phyloP scores from a whole-genome alignment of 2,888 invertebrate genomes.

The Norana najaformis region DNA sequence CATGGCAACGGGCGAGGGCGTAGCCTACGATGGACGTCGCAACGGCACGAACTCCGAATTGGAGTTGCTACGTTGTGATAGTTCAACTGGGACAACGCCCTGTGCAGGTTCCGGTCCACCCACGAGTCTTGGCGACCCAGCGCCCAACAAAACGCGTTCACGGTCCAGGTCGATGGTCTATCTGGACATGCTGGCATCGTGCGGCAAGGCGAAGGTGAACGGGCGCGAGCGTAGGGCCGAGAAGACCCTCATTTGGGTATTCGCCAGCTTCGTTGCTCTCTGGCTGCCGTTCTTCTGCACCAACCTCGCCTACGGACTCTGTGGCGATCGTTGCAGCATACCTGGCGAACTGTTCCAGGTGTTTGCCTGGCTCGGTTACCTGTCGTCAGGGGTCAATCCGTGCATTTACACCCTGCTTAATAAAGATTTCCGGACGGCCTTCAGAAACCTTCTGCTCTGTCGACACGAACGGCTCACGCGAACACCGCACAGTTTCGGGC shows the following conservation, averaged over 20 bases:
- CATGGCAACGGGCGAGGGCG: constrained; percentile 9
- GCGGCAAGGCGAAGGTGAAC: constrained; percentile 39
- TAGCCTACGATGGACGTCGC: not conserved
- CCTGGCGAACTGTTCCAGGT: constrained; percentile 38
- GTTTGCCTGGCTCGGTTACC: constrained; percentile 46
- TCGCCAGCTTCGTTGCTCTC: constrained; percentile 43
- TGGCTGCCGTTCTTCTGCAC: constrained; percentile 47
- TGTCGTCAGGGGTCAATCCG: constrained; percentile 46
- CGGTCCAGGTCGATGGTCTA: constrained; percentile 37
- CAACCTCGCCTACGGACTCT: constrained; percentile 45
- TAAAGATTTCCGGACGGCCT: constrained; percentile 45
- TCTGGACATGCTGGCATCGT: constrained; percentile 40
- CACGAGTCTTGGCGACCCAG: not conserved
- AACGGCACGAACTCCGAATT: not conserved
- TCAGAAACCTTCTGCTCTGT: constrained; percentile 40
- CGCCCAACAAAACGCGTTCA: constrained; percentile 9
- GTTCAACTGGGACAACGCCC: not conserved
- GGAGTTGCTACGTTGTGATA: not conserved
- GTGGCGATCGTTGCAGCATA: constrained; percentile 40
- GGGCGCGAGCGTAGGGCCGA: constrained; percentile 44
- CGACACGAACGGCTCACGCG: not conserved
- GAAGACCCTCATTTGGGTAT: constrained; percentile 46
- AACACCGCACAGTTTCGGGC: not conserved
- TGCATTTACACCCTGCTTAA: constrained; percentile 46
- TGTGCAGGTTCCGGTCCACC: not conserved